Base-by-base conservation (phyloP, 2,113 vertebrate species). In the Microcebus ravelobensis region DNA sequence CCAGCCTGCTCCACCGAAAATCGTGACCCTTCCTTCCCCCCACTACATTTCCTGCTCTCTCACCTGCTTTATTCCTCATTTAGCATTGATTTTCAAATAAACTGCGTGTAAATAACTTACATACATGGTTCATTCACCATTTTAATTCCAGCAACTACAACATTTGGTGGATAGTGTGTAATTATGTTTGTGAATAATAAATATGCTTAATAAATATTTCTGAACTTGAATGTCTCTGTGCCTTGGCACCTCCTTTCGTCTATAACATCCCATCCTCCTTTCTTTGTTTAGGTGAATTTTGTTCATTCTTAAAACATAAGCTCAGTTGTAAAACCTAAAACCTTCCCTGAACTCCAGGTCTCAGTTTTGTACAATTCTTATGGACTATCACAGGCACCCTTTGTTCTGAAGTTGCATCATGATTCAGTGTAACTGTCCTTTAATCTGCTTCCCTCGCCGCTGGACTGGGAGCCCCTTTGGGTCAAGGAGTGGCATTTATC, bases 61-160 rank as follows among this genome's bases (percentile, higher is more conserved):
- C 57, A 5, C 8, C 13, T 31, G 48, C 6, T 90, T 52, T 45
- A 82, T 42, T 31, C 23, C 3, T 15, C 3, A 2, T 3, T 31
- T 42, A 15, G 8, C 1, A 23, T 21, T 36, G 67, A 42, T 86
- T 90, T 68, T 76, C 12, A 76, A 52, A 84, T 6, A n/a, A 52
- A 39, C 29, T 45, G 10, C 45, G 3, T 10, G 21, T 13, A 18
- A 11, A 3, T 25, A 8, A 8, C 8, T n/a, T 4, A 6, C 8
- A 3, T 29, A 5, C 34, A 27, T n/a, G 17, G 8, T 42, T 63
- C 17, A 8, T 11, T 48, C n/a, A 25, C 34, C 42, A 20, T 63
- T 31, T 3, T 50, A 50, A 50, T 50, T 87, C 39, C 67, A 42
- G 57, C 11, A 29, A 25, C 14, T 59, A 23, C 20, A 34, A 27